Base-by-base conservation (phyloP, 2,888 invertebrate genomes). In the Yponomeuta plumbellus region DNA sequence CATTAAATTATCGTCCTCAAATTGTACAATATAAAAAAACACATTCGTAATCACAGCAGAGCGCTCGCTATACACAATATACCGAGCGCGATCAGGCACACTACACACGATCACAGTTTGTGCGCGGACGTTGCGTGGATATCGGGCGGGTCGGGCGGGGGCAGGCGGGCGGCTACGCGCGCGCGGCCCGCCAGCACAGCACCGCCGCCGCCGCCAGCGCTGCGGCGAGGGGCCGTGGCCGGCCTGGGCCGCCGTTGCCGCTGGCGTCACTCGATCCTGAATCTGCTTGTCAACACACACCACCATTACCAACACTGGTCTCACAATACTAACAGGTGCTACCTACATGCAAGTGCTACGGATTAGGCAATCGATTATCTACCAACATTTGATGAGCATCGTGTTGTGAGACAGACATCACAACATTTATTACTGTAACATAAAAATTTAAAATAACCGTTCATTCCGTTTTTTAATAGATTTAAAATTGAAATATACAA, bases 1-100 rank as follows among this genome's bases (percentile, higher is more conserved):
- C 80, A 85, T 88, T 91, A 90, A 90, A 89, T 89, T 83, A 90
- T 85, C 79, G 84, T 88, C 86, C 88, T 83, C 83, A 83, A 59
- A 56, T 65, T 58, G 21, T 39, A 80, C 79, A 80, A 81, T 88
- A 88, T 83, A 86, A 87, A 85, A 86, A 80, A 79, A 78, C 78
- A 78, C 85, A 85, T 80, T 84, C 81, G 76, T 82, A 83, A 87
- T 85, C 86, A 87, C 88, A 85, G 80, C 75, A 79, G 61, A 64
- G 79, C 86, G 80, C 85, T 84, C 86, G 82, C 83, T 86, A 84
- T 86, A 85, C 81, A 88, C 86, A 84, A 83, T 83, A 84, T 83
- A 85, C 75, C 81, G 84, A 85, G 83, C 84, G 80, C 80, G 74
- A 72, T 74, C 82, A 83, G 77, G 77, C 84, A 86, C 84, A 81